A percentile compares a stretch with the other conserved stretches of the same genome.
Conservation (phyloP, 2,113 vertebrate genomes). For the Lonchura striata region DNA sequence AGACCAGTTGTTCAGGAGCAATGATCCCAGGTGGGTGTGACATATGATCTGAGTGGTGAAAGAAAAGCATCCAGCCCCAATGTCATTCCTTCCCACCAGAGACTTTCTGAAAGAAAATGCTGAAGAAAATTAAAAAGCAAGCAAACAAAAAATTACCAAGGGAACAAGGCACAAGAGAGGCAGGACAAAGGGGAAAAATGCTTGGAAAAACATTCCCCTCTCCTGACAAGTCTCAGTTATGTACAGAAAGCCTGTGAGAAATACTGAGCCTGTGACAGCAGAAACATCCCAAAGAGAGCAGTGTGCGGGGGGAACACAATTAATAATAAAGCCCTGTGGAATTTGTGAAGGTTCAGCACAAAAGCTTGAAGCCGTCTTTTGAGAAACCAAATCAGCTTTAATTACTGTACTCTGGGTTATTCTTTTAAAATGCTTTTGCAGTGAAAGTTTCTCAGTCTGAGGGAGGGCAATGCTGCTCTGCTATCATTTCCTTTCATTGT, state of each 20-base stretch:
- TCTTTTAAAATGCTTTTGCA: slow-evolving; percentile 53
- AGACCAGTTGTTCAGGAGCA: neutral
- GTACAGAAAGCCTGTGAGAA: slow-evolving; percentile 39
- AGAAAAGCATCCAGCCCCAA: neutral
- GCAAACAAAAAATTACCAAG: slow-evolving; percentile 56
- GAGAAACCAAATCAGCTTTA: slow-evolving; percentile 63
- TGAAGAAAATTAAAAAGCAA: slow-evolving; percentile 18
- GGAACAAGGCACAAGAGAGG: slow-evolving; percentile 10
- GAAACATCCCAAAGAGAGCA: slow-evolving; percentile 57
- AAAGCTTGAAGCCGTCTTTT: slow-evolving; percentile 64
- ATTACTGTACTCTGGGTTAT: slow-evolving; percentile 60
- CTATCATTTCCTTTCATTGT: slow-evolving; percentile 58
- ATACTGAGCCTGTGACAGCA: slow-evolving; percentile 55
- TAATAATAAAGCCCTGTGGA: slow-evolving; percentile 64
- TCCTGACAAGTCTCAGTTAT: slow-evolving; percentile 50
- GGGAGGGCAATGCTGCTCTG: slow-evolving; percentile 38
- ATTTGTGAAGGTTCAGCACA: slow-evolving; percentile 63
- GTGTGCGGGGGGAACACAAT: slow-evolving; percentile 32
- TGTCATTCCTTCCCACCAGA: neutral
- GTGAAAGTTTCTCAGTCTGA: slow-evolving; percentile 52
- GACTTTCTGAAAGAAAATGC: neutral
- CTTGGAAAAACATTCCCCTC: slow-evolving; percentile 41
- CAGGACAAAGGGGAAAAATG: slow-evolving; percentile 25
- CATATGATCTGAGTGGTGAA: neutral
- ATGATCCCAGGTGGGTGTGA: neutral